Percentiles rank a stretch among this genome's conserved stretches.
Evolutionary conservation across 1,140 invertebrate species (phyloP).

Genomic region (Micrasema longulum): DNA sequence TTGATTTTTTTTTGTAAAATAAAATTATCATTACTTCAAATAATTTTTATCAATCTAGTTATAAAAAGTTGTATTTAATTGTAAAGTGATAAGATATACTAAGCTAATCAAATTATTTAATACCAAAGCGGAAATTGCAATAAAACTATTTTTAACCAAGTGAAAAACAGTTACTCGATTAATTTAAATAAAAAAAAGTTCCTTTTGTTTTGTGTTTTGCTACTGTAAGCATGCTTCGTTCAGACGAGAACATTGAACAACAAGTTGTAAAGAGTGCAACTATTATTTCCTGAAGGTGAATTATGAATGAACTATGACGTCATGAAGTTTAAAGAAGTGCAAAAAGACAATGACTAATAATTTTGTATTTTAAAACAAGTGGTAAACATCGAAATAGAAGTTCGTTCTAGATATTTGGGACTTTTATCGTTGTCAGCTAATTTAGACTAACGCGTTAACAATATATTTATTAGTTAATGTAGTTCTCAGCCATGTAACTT

Average conservation of each 20-base stretch:
- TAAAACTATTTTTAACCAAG: not conserved
- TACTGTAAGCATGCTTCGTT: not conserved
- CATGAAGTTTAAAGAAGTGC: constrained; percentile 12
- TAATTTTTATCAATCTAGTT: constrained; percentile 14
- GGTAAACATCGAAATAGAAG: constrained; percentile 19
- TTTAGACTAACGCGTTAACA: not conserved
- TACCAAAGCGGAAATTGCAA: constrained; percentile 1
- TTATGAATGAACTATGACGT: constrained; percentile 15
- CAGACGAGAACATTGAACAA: not conserved
- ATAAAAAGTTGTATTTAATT: constrained; percentile 33
- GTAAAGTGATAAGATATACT: constrained; percentile 30
- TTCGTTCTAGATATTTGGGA: not conserved
- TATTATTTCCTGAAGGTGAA: not conserved
- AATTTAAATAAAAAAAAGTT: not conserved
- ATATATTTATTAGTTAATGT: constrained; percentile 6
- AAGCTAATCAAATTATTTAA: constrained; percentile 14
- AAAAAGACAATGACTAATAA: constrained; percentile 21
- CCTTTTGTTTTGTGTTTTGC: not conserved
- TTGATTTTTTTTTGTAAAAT: constrained; percentile 32
- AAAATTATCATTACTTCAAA: constrained; percentile 9
- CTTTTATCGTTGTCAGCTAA: not conserved
- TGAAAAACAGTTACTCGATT: not conserved
- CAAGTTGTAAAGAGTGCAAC: not conserved
- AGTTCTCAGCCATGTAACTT: constrained; percentile 10
- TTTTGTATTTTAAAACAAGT: not conserved